These are phyloP conservation scores for Pachyseris speciosa DNA, from an alignment of 64 coral and sea anemone genomes.

Conservation along the genomic window DNA sequence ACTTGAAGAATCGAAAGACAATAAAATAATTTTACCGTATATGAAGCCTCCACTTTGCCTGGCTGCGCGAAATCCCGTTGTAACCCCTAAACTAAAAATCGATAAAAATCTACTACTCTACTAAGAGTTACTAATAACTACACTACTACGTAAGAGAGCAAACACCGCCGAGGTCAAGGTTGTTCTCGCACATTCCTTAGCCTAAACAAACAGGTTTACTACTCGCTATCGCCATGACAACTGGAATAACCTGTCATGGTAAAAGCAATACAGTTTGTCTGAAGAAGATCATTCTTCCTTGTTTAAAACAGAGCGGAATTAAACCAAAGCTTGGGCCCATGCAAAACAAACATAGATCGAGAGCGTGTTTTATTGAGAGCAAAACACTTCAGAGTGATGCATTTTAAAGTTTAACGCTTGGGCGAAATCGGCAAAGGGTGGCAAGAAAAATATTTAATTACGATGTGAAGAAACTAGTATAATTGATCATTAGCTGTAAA, in stretches of 20 bases:
- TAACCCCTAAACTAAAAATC: background rate
- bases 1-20: background rate
- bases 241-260: constrained; percentile 2
- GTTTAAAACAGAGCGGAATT: background rate
- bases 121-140: constrained; percentile 47
- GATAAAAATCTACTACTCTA: background rate
- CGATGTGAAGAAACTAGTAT: background rate
- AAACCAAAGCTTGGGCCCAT: background rate
- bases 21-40: background rate
- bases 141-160: background rate
- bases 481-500: background rate
- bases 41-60: background rate
- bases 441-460: background rate
- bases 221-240: constrained; percentile 11
- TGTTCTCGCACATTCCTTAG: constrained; percentile 38
- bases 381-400: background rate
- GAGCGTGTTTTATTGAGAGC: background rate
- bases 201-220: constrained; percentile 27
- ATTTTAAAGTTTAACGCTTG: constrained; percentile 9
- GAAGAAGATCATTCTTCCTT: background rate
- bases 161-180: background rate
- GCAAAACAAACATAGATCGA: background rate
- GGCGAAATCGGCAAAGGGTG: background rate
- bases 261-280: background rate
- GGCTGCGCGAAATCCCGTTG: background rate